A percentile compares a stretch with the other conserved stretches of the same genome.
phyloP scores from a whole-genome alignment of 37 sponge, comb jelly and placozoan genomes.

The Aphrocallistes beatrix region DNA sequence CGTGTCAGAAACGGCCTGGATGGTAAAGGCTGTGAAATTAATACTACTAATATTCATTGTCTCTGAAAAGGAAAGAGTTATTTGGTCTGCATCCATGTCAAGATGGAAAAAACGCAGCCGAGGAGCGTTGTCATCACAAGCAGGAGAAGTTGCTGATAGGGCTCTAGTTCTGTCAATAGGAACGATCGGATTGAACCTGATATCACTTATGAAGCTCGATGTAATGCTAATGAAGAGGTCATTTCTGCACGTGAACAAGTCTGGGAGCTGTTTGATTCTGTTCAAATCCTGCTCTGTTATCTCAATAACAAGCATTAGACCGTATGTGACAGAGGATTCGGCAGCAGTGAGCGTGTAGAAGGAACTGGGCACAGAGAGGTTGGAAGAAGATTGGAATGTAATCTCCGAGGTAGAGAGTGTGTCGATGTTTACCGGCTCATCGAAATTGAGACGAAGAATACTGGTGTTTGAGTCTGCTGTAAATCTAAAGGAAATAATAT shows the following conservation, averaged over 20 bases:
- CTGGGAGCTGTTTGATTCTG: constrained; percentile 46
- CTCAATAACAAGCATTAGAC: constrained; percentile 40
- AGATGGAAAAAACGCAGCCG: constrained; percentile 45
- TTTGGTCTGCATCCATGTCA: constrained; percentile 63
- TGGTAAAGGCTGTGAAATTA: constrained; percentile 55
- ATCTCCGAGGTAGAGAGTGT: constrained; percentile 39
- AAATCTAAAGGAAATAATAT: neutral
- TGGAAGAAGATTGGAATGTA: constrained; percentile 49
- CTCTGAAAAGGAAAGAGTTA: constrained; percentile 63
- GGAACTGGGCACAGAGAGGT: neutral
- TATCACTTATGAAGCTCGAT: constrained; percentile 45
- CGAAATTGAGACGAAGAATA: constrained; percentile 54
- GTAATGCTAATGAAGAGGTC: constrained; percentile 54
- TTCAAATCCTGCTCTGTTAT: constrained; percentile 59
- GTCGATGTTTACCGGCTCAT: constrained; percentile 67
- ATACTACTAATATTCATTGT: constrained; percentile 68
- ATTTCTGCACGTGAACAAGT: constrained; percentile 33
- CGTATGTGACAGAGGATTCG: constrained; percentile 31
- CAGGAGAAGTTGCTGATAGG: constrained; percentile 22
- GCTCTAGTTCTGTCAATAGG: constrained; percentile 27
- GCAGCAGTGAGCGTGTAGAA: constrained; percentile 38
- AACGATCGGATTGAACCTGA: constrained; percentile 42
- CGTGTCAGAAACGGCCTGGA: constrained; percentile 55
- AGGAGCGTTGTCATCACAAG: constrained; percentile 42
- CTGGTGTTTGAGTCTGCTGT: constrained; percentile 49